Base-by-base conservation (phyloP, 2,888 invertebrate genomes). In the Nomada fabriciana region DNA sequence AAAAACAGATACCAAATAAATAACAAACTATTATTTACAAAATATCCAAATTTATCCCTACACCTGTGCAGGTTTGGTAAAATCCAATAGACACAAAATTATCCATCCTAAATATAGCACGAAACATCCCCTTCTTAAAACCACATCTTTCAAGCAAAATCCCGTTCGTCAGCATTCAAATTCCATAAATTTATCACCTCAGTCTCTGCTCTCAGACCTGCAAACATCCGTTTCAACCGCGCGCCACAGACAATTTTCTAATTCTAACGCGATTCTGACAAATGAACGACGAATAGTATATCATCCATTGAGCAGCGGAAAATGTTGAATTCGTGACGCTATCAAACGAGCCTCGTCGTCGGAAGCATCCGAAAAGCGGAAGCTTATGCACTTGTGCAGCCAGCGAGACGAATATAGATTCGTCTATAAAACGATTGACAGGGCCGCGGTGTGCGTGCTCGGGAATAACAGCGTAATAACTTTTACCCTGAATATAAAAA, bases 391-490 rank as follows among this genome's bases (percentile, higher is more conserved):
- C 29, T 68, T 55, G 73, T 64, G 55, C 60, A 59, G n/a, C 52
- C 73, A 52, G 74, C 42, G 52, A 67, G 77, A 84, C 81, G 76
- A 84, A 75, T n/a, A n/a, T n/a, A n/a, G n/a, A n/a, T n/a, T n/a
- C n/a, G n/a, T 71, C 68, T 25, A 25, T 25, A 86, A 86, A 86
- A 82, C 76, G 67, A 70, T 76, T 79, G 69, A 75, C 79, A 84
- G 64, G 43, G 36, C 5, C 68, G 15, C n/a, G 13, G 72, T 57
- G 59, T 65, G 67, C 65, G 55, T 72, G 29, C 69, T 50, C 29
- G 65, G 9, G 52, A 65, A 76, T 60, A 78, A 79, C 68, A 71
- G 68, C 71, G 29, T 70, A 61, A 76, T 83, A 85, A 85, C 74
- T 82, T 79, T 43, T 18, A 18, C 18, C n/a, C n/a, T 20, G 53